Evolutionary conservation across 2,113 vertebrate genomes (phyloP).

Genomic region (Ovibos moschatus): DNA sequence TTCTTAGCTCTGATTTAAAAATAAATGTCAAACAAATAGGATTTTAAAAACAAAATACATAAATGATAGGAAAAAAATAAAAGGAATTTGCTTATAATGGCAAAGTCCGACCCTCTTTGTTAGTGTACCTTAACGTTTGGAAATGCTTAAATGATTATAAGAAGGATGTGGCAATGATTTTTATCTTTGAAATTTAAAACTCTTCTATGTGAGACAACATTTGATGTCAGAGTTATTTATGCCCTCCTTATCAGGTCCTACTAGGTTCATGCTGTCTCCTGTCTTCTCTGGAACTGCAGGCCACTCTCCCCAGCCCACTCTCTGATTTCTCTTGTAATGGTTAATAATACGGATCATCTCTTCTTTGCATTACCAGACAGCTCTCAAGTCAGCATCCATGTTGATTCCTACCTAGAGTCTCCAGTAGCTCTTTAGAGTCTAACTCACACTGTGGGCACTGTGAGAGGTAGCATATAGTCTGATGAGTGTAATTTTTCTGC

Average conservation of each 20-base stretch:
- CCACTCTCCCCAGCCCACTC: background rate
- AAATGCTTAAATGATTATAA: background rate
- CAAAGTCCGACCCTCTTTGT: background rate
- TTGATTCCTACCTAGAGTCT: background rate
- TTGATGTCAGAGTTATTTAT: background rate
- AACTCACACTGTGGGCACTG: background rate
- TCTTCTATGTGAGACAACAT: background rate
- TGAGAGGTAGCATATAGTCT: background rate
- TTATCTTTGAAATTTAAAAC: slow-evolving; percentile 5
- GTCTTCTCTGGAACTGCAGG: background rate
- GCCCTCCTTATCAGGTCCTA: slow-evolving; percentile 25
- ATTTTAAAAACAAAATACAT: background rate
- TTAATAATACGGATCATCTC: background rate
- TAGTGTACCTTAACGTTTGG: background rate
- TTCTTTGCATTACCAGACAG: background rate
- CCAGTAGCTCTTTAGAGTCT: background rate
- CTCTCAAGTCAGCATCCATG: background rate
- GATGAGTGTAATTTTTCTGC: background rate
- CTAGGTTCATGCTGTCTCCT: background rate
- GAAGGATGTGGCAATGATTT: background rate
- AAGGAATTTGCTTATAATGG: background rate
- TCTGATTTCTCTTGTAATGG: background rate
- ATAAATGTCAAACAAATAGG: background rate
- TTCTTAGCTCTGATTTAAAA: background rate
- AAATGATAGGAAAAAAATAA: background rate